phyloP scores from a whole-genome alignment of 2,888 invertebrate species.

The Caprella mutica region DNA sequence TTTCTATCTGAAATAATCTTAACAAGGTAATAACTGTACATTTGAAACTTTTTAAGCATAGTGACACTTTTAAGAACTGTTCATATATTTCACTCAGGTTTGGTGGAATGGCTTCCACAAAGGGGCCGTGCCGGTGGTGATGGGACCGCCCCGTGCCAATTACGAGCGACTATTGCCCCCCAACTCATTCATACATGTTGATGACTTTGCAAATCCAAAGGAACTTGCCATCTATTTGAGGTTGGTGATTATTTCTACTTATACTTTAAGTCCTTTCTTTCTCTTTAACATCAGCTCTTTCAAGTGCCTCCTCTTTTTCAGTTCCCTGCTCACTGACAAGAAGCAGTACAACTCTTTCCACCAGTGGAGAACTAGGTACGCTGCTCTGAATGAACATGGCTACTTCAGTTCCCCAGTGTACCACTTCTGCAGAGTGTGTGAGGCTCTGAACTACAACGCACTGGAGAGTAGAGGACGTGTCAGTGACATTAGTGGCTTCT shows the following conservation, averaged over 20 bases:
- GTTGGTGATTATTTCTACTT: slow-evolving; percentile 35
- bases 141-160: slow-evolving; percentile 47
- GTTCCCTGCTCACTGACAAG: slow-evolving; percentile 12
- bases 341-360: slow-evolving; percentile 32
- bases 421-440: slow-evolving; percentile 55
- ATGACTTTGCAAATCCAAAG: slow-evolving; percentile 43
- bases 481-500: slow-evolving; percentile 30
- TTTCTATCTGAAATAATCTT: background rate
- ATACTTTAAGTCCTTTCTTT: no score
- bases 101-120: slow-evolving; percentile 55
- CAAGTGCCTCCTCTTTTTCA: no score
- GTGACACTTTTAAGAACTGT: background rate
- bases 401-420: slow-evolving; percentile 50
- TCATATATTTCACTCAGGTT: slow-evolving; percentile 35
- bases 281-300: background rate
- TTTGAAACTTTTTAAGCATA: background rate
- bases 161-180: slow-evolving; percentile 50
- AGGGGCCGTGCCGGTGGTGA: slow-evolving; percentile 53
- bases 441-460: slow-evolving; percentile 54
- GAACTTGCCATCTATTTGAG: slow-evolving; percentile 48
- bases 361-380: slow-evolving; percentile 42
- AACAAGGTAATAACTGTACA: background rate
- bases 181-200: slow-evolving; percentile 51
- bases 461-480: slow-evolving; percentile 42
- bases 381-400: slow-evolving; percentile 54